Evolutionary conservation across 1,140 invertebrate genomes (phyloP).

Genomic region (Ostrea edulis): DNA sequence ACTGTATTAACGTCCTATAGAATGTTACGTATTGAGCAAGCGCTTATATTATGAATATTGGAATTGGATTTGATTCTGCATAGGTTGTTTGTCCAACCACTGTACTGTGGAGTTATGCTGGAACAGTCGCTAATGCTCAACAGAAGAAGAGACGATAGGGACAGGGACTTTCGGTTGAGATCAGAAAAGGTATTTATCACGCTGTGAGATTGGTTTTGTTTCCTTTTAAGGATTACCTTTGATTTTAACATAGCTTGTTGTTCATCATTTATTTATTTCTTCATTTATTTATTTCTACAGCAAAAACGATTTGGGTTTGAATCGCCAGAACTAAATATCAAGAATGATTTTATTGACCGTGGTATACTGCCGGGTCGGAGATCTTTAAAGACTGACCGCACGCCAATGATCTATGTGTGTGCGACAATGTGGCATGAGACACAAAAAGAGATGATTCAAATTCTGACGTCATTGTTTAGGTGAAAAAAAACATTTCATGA

Average conservation of each 20-base stretch:
- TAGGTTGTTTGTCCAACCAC: conserved; percentile 93
- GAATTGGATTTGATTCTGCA: conserved; percentile 41
- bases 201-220: not conserved
- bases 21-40: too few species aligned
- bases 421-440: conserved; percentile 79
- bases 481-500: conserved; percentile 44
- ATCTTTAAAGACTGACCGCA: conserved; percentile 65
- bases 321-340: conserved; percentile 3
- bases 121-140: conserved; percentile 98
- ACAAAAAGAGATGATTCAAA: conserved; percentile 77
- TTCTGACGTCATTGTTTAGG: conserved; percentile 77
- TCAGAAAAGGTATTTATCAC: conserved; percentile 61
- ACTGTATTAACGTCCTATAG: too few species aligned
- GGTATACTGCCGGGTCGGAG: conserved; percentile 43
- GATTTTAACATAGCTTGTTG: not conserved
- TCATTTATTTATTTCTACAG: not conserved
- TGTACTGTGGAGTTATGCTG: conserved; percentile 95
- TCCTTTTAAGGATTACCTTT: not conserved
- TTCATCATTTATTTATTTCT: not conserved
- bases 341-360: not conserved
- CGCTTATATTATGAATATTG: not conserved
- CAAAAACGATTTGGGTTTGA: conserved; percentile 29
- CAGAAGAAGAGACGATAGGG: conserved; percentile 94
- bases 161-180: conserved; percentile 71
- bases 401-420: conserved; percentile 77